phyloP scores from a whole-genome alignment of 2,797 vertebrate species.

The Aerospiza tachiro region DNA sequence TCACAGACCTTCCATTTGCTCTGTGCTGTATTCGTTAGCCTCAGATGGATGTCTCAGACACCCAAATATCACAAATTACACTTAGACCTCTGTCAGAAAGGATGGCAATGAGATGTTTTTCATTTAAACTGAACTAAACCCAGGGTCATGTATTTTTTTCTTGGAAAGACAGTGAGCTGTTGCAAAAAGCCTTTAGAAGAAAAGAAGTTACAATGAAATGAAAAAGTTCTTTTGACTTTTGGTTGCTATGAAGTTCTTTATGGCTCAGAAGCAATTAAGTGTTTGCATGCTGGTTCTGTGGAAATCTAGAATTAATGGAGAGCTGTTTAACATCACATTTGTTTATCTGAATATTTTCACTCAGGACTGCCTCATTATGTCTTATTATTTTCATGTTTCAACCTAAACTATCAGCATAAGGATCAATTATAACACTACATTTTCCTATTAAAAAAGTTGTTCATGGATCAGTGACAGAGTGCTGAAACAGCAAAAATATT shows the following conservation, averaged over 20 bases:
- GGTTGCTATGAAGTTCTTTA: not conserved
- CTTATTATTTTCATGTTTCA: not conserved
- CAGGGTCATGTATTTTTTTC: not conserved
- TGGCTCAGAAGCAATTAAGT: not conserved
- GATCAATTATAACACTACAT: not conserved
- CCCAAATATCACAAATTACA: not conserved
- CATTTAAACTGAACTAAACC: not conserved
- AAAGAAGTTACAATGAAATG: not conserved
- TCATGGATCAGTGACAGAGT: not conserved
- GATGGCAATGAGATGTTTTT: not conserved
- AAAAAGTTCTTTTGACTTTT: not conserved
- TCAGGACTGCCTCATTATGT: not conserved
- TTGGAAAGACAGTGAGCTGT: not conserved
- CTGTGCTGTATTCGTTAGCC: not conserved
- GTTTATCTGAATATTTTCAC: constrained; percentile 4
- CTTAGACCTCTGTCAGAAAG: not conserved
- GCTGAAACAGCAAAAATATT: not conserved
- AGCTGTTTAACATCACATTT: not conserved
- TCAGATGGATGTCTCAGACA: not conserved
- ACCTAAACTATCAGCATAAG: not conserved
- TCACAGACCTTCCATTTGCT: not conserved
- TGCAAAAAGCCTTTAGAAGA: not conserved
- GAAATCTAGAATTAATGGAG: not conserved
- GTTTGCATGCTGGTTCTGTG: not conserved
- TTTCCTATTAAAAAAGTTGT: not conserved